phyloP scores from a whole-genome alignment of 2,797 vertebrate species.

The Scarus forsteni region DNA sequence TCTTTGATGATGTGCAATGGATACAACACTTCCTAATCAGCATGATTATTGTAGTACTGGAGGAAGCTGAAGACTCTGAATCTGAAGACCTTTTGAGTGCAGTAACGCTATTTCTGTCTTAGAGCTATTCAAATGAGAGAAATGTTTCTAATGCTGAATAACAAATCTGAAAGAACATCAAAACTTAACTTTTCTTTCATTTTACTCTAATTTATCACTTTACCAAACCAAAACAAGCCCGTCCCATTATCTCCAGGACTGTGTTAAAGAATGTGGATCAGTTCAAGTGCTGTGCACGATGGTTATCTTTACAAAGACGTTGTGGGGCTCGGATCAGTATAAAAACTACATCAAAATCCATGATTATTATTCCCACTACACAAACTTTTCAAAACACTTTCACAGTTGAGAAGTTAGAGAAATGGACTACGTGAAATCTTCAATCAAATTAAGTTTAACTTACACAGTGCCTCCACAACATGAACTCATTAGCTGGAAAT shows the following conservation, averaged over 20 bases:
- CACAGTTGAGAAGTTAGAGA: neutral
- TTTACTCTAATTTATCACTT: neutral
- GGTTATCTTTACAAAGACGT: neutral
- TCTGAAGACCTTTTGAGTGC: too few relatives aligned
- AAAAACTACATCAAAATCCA: constrained; percentile 2
- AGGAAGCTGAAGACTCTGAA: too few relatives aligned
- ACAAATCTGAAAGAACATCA: neutral
- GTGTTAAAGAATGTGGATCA: constrained; percentile 2
- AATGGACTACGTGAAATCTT: constrained; percentile 12
- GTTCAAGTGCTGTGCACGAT: neutral
- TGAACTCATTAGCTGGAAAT: constrained; percentile 44
- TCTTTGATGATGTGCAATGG: too few relatives aligned
- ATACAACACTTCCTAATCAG: too few relatives aligned
- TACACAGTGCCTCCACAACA: neutral
- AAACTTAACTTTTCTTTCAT: neutral
- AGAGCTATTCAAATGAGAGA: too few relatives aligned
- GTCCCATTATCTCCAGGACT: too few relatives aligned
- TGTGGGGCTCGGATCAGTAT: neutral
- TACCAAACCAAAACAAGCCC: neutral
- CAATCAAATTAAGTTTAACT: constrained; percentile 31
- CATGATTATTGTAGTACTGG: too few relatives aligned
- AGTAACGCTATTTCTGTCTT: too few relatives aligned
- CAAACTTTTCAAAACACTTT: neutral
- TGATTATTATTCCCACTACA: neutral
- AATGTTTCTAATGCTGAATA: neutral